Evolutionary conservation across 2,888 invertebrate genomes (phyloP).

Genomic region (Platycnemis pennipes): DNA sequence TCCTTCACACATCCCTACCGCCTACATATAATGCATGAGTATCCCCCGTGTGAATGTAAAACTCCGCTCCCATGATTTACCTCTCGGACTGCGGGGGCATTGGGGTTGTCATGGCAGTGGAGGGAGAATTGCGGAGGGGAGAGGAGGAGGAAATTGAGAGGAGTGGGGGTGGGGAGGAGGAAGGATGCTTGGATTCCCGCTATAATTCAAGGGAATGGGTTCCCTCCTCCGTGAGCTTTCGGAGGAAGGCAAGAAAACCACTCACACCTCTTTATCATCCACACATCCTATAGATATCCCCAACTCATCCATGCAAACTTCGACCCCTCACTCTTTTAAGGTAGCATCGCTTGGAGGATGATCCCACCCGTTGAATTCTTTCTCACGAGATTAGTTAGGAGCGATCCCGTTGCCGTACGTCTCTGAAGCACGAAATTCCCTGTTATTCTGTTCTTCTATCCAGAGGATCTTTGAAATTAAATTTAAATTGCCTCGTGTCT

Average conservation of each 20-base stretch:
- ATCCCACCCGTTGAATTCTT: background rate
- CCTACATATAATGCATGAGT: conserved; percentile 66
- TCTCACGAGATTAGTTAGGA: background rate
- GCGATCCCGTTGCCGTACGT: background rate
- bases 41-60: conserved; percentile 64
- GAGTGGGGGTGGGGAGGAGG: background rate
- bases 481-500: background rate
- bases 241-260: background rate
- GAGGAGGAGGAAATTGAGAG: background rate
- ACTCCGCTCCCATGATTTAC: conserved; percentile 64
- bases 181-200: conserved; percentile 19
- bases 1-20: conserved; percentile 19
- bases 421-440: background rate
- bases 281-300: background rate
- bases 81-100: conserved; percentile 41
- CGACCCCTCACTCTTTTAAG: background rate
- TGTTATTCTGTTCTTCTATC: background rate
- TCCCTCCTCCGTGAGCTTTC: conserved; percentile 18
- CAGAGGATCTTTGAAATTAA: background rate
- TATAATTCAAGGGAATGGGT: conserved; percentile 65
- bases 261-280: conserved; percentile 4
- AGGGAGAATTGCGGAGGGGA: background rate
- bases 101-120: background rate
- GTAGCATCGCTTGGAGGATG: background rate
- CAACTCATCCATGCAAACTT: background rate